Evolutionary conservation across 1,140 invertebrate species (phyloP).

Genomic region (Drosophila simulans): DNA sequence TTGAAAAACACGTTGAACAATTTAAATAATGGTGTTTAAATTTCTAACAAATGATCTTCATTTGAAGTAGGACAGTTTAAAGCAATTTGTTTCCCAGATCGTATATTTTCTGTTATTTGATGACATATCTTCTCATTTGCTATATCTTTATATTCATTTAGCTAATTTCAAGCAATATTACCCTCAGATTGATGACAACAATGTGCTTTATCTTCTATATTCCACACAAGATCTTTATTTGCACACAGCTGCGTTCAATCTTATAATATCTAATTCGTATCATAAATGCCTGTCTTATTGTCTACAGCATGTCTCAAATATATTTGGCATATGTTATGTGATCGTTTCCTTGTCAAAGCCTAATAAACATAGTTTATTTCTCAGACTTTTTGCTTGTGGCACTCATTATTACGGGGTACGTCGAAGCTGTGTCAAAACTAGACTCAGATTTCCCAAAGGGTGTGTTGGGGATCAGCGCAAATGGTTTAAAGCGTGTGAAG

Average conservation of each 20-base stretch:
- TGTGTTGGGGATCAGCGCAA: slow-evolving; percentile 54
- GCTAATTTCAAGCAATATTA: too few relatives aligned
- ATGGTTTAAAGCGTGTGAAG: slow-evolving; percentile 64
- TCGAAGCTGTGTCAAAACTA: slow-evolving; percentile 47
- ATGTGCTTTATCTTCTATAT: neutral
- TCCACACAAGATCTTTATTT: neutral
- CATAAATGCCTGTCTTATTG: slow-evolving; percentile 3
- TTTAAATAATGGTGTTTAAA: neutral
- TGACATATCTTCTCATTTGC: too few relatives aligned
- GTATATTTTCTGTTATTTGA: too few relatives aligned
- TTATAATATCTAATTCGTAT: neutral
- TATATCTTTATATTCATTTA: too few relatives aligned
- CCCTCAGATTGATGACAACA: too few relatives aligned
- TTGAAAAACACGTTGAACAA: neutral
- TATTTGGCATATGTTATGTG: slow-evolving; percentile 46
- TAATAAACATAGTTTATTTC: slow-evolving; percentile 63
- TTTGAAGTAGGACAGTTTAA: too few relatives aligned
- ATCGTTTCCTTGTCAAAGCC: slow-evolving; percentile 54
- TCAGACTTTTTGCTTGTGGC: slow-evolving; percentile 44
- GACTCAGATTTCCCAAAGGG: slow-evolving; percentile 52
- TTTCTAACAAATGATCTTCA: neutral
- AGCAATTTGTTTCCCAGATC: too few relatives aligned
- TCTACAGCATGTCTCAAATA: slow-evolving; percentile 13
- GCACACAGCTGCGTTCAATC: neutral
- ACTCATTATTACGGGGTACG: slow-evolving; percentile 30